These are phyloP conservation scores for Pedicia rivosa DNA, from an alignment of 2,888 invertebrate genomes.

Conservation along the genomic window DNA sequence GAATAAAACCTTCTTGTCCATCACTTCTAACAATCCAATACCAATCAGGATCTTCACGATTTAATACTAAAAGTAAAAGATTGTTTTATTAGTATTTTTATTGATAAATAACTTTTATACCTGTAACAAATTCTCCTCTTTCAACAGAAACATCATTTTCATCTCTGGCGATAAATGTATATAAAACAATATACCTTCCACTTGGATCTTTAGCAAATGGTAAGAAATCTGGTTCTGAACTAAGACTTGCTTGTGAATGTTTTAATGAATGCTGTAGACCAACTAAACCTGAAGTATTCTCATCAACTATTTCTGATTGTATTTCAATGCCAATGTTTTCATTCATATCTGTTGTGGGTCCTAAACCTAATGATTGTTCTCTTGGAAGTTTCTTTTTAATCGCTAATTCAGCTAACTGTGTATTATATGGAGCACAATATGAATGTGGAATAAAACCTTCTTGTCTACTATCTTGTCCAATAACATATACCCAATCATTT, in stretches of 20 bases:
- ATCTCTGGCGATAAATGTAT: conserved; percentile 82
- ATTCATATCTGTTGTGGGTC: conserved; percentile 33
- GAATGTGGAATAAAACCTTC: conserved; percentile 93
- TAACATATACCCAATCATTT: conserved; percentile 95
- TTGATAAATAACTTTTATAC: conserved; percentile 21
- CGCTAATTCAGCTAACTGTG: conserved; percentile 63
- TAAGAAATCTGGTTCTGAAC: conserved; percentile 43
- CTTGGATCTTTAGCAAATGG: conserved; percentile 69
- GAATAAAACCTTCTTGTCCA: conserved; percentile 90
- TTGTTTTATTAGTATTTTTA: conserved; percentile 1
- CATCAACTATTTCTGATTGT: conserved; percentile 13
- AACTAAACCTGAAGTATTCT: conserved; percentile 12
- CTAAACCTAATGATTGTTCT: conserved; percentile 27
- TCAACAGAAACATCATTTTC: conserved; percentile 91
- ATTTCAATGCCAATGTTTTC: conserved; percentile 10
- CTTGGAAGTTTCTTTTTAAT: conserved; percentile 78
- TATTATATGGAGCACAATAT: conserved; percentile 72
- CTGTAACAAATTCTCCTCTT: conserved; percentile 87
- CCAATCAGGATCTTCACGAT: conserved; percentile 92
- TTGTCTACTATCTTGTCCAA: conserved; percentile 72
- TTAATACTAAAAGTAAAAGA: conserved; percentile 45
- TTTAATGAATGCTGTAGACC: conserved; percentile 19
- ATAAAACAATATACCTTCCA: conserved; percentile 80
- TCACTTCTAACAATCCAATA: conserved; percentile 89
- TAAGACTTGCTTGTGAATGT: conserved; percentile 33